A percentile compares a stretch with the other conserved stretches of the same genome.
These are phyloP conservation scores for Drosophila basisetae DNA, from an alignment of 2,888 invertebrate species.

Conservation along the genomic window DNA sequence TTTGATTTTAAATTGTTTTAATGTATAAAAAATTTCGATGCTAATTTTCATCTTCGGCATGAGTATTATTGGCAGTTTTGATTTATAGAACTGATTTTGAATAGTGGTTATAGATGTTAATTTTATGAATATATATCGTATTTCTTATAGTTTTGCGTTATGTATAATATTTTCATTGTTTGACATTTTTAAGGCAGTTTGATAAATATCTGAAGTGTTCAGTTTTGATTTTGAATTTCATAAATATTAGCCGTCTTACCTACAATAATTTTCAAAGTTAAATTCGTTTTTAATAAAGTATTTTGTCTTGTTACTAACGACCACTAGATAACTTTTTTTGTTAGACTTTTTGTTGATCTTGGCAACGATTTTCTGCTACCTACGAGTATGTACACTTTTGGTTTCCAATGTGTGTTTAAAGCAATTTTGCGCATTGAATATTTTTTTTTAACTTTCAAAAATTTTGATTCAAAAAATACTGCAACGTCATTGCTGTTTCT, in stretches of 20 bases:
- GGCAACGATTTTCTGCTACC: constrained; percentile 50
- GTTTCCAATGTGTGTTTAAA: constrained; percentile 14
- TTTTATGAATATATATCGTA: neutral
- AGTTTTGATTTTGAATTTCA: constrained; percentile 24
- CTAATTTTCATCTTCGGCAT: neutral
- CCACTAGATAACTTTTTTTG: constrained; percentile 17
- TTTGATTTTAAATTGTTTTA: neutral
- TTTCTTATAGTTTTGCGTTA: neutral
- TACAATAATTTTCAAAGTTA: neutral
- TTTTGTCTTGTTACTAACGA: constrained; percentile 24
- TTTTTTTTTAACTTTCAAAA: constrained; percentile 70
- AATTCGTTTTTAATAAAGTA: constrained; percentile 2
- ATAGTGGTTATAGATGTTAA: too few species aligned
- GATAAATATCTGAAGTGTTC: neutral
- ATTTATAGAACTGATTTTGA: neutral
- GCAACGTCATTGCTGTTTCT: constrained; percentile 70
- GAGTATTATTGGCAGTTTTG: neutral
- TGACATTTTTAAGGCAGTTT: neutral
- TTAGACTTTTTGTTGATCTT: constrained; percentile 4
- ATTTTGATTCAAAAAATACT: constrained; percentile 46
- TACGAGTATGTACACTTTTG: constrained; percentile 19
- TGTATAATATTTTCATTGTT: neutral
- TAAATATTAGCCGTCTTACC: constrained; percentile 20
- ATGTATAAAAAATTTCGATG: neutral
- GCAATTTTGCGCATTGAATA: constrained; percentile 71